A percentile compares a stretch with the other conserved stretches of the same genome.
These are phyloP conservation scores for Psylliodes chrysocephalus DNA, from an alignment of 2,888 invertebrate genomes.

Conservation along the genomic window DNA sequence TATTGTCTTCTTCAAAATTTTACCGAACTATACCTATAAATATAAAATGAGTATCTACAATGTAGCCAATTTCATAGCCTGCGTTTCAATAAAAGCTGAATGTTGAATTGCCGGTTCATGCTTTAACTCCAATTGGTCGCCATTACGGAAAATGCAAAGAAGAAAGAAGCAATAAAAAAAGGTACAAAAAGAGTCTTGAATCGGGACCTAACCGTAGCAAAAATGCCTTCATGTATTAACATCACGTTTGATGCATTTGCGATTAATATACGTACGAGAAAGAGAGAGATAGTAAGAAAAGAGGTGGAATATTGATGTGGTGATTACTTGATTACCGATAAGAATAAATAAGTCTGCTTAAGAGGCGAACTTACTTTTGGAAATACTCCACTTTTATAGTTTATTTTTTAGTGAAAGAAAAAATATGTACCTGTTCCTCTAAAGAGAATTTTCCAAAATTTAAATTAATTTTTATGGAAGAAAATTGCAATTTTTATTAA, in stretches of 20 bases:
- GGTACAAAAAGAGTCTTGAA: neutral
- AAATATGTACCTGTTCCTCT: neutral
- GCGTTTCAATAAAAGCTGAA: neutral
- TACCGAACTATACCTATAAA: too few relatives aligned
- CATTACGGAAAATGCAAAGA: neutral
- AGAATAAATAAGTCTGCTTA: neutral
- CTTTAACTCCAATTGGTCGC: constrained; percentile 1
- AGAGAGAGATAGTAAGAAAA: too few relatives aligned
- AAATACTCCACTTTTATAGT: too few relatives aligned
- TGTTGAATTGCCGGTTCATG: neutral
- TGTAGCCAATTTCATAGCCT: constrained; percentile 2
- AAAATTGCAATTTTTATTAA: too few relatives aligned
- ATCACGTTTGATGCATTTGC: neutral
- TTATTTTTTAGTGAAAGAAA: neutral
- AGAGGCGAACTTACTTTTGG: too few relatives aligned
- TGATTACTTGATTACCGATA: neutral
- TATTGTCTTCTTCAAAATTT: too few relatives aligned
- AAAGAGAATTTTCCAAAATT: too few relatives aligned
- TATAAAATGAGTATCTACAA: too few relatives aligned
- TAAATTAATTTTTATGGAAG: too few relatives aligned
- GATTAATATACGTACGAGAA: neutral
- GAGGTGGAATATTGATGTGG: neutral
- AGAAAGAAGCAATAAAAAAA: neutral
- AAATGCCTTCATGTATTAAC: neutral
- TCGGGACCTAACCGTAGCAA: neutral